These are phyloP conservation scores for Luidia sarsii DNA, from an alignment of 53 echinoderm and acorn worm species.

Conservation along the genomic window DNA sequence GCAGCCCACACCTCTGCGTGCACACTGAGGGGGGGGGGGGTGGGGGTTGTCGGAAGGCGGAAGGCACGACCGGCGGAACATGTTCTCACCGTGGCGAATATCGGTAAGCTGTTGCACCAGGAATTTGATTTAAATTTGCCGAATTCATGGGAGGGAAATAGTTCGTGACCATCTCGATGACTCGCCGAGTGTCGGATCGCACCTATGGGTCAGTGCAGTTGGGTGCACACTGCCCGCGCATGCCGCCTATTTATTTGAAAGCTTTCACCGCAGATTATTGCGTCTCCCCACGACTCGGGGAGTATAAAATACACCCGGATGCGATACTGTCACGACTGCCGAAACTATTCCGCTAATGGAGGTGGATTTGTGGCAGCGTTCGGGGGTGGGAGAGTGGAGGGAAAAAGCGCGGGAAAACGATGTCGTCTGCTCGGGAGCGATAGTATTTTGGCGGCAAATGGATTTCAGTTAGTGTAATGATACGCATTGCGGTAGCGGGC, in stretches of 20 bases:
- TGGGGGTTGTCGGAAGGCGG: too few relatives aligned
- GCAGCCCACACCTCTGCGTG: too few relatives aligned
- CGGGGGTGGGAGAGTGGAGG: background rate
- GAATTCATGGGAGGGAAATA: background rate
- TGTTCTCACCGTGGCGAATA: too few relatives aligned
- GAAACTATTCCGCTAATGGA: slow-evolving; percentile 51
- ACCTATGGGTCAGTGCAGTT: background rate
- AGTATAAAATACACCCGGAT: slow-evolving; percentile 16
- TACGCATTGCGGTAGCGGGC: background rate
- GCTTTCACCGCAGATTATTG: slow-evolving; percentile 20
- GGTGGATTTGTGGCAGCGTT: slow-evolving; percentile 14
- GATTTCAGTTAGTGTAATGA: background rate
- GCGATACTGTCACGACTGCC: slow-evolving; percentile 47
- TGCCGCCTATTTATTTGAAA: slow-evolving; percentile 22
- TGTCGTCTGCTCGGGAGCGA: slow-evolving; percentile 11
- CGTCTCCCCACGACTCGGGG: background rate
- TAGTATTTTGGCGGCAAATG: slow-evolving; percentile 30
- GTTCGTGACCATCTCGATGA: slow-evolving; percentile 2
- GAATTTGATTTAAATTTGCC: slow-evolving; percentile 19
- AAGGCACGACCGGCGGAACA: too few relatives aligned
- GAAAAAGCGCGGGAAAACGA: slow-evolving; percentile 2
- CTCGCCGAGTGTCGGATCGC: background rate
- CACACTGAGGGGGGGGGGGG: too few relatives aligned
- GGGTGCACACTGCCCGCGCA: too few relatives aligned
- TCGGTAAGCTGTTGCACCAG: background rate